Percentiles rank a stretch among this genome's conserved stretches.
phyloP scores from a whole-genome alignment of 1,140 invertebrate species.

The Cyclina sinensis region DNA sequence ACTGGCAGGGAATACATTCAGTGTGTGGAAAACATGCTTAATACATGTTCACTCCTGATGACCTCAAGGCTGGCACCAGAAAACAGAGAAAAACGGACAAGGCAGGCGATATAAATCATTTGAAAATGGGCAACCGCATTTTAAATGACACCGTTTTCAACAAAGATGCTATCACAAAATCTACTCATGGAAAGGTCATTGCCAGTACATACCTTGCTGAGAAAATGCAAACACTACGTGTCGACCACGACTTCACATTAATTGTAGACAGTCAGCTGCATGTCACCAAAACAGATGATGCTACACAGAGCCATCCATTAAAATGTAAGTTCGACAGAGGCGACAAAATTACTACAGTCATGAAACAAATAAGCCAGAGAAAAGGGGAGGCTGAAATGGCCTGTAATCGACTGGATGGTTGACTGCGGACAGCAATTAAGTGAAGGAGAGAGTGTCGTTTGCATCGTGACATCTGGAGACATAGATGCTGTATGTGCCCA shows the following conservation, averaged over 20 bases:
- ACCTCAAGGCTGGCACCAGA: slow-evolving; percentile 56
- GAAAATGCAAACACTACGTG: not conserved
- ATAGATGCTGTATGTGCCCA: slow-evolving; percentile 29
- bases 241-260: not conserved
- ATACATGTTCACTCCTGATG: slow-evolving; percentile 61
- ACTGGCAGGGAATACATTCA: slow-evolving; percentile 46
- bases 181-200: not conserved
- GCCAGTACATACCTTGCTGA: not conserved
- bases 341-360: not conserved
- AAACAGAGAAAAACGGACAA: slow-evolving; percentile 1
- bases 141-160: slow-evolving; percentile 22
- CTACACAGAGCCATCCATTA: not conserved
- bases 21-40: slow-evolving; percentile 18
- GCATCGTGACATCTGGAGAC: not conserved
- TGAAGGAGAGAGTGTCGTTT: not conserved
- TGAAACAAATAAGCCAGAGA: not conserved
- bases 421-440: not conserved
- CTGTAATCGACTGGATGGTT: not conserved
- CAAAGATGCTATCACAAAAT: slow-evolving; percentile 31
- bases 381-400: slow-evolving; percentile 37
- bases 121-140: slow-evolving; percentile 47
- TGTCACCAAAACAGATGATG: not conserved
- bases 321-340: not conserved
- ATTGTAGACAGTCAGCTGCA: slow-evolving; percentile 5
- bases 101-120: slow-evolving; percentile 13